A percentile compares a stretch with the other conserved stretches of the same genome.
Evolutionary conservation across 2,888 invertebrate species (phyloP).

Genomic region (Aricia artaxerxes): DNA sequence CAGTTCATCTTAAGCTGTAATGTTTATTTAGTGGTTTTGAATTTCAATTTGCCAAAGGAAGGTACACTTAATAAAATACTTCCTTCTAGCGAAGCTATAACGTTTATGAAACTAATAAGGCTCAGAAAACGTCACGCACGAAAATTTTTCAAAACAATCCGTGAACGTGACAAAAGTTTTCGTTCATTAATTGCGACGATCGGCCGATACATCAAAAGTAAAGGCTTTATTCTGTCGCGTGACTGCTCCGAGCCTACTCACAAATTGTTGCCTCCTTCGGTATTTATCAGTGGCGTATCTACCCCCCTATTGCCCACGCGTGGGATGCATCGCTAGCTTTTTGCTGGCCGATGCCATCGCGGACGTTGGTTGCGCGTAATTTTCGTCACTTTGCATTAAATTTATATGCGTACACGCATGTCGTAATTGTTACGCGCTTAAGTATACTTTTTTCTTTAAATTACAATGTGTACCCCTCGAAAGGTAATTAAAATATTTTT

Average conservation of each 20-base stretch:
- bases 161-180: background rate
- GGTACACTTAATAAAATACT: too few species aligned
- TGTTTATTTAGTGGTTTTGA: too few species aligned
- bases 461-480: background rate
- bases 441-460: background rate
- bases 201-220: constrained; percentile 29
- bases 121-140: background rate
- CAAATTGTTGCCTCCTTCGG: constrained; percentile 47
- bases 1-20: too few species aligned
- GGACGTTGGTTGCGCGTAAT: constrained; percentile 57
- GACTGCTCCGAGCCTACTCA: constrained; percentile 48
- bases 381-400: constrained; percentile 70
- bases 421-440: constrained; percentile 35
- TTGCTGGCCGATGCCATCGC: constrained; percentile 64
- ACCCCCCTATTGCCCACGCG: constrained; percentile 44
- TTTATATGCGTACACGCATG: constrained; percentile 69
- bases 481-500: background rate
- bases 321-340: constrained; percentile 70
- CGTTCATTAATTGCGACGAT: constrained; percentile 25
- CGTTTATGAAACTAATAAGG: background rate
- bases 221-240: constrained; percentile 47
- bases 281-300: constrained; percentile 59
- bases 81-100: background rate
- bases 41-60: too few species aligned
- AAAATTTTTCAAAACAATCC: background rate